Conservation (phyloP, 1,140 invertebrate species). For the Diabrotica virgifera region DNA sequence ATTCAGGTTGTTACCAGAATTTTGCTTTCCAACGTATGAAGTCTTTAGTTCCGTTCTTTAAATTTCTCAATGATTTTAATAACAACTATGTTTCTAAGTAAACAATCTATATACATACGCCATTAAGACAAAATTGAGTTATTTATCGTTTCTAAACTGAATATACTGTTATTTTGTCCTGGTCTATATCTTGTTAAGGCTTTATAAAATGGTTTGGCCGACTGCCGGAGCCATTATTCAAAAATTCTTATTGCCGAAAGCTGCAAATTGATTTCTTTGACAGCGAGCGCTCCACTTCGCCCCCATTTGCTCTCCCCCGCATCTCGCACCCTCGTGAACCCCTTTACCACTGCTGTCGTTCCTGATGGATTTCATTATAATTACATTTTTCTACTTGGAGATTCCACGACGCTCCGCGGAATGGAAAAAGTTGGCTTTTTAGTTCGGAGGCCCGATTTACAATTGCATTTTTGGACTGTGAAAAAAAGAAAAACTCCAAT, state of each 20-base stretch:
- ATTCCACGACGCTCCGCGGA: constrained; percentile 24
- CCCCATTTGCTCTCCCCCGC: background rate
- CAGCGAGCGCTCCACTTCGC: constrained; percentile 7
- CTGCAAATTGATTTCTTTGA: constrained; percentile 31
- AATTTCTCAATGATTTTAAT: too few relatives aligned
- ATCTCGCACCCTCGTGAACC: too few relatives aligned
- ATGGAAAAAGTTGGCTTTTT: constrained; percentile 23
- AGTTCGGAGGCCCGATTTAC: too few relatives aligned
- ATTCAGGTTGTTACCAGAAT: too few relatives aligned
- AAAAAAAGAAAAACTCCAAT: too few relatives aligned
- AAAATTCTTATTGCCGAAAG: constrained; percentile 42
- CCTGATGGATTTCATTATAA: constrained; percentile 46
- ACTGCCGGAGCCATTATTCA: constrained; percentile 42
- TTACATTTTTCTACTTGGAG: constrained; percentile 40
- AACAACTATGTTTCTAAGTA: background rate
- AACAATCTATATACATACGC: background rate
- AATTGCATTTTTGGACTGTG: too few relatives aligned
- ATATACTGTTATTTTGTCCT: too few relatives aligned
- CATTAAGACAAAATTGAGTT: background rate
- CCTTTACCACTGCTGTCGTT: constrained; percentile 11
- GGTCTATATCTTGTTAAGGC: too few relatives aligned
- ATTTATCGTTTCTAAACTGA: background rate
- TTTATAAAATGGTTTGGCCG: constrained; percentile 4
- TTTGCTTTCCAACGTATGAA: too few relatives aligned
- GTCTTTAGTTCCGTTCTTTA: too few relatives aligned